Conservation (phyloP, 2,797 vertebrate species). For the Atherinosoma microstoma region DNA sequence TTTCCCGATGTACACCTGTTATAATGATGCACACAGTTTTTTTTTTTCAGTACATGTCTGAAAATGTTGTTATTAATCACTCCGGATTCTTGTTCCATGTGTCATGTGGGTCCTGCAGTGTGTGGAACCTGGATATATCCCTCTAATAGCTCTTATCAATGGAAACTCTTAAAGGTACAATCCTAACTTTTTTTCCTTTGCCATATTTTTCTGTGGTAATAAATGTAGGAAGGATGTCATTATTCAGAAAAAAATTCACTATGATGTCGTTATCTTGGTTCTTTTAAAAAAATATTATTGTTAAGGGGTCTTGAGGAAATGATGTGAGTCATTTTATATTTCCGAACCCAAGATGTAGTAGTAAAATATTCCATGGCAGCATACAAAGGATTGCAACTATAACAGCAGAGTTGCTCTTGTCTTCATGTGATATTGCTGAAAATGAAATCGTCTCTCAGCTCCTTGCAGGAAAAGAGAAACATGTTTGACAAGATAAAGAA, state of each 20-base stretch:
- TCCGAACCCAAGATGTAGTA: too few relatives aligned
- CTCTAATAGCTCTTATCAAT: conserved; percentile 81
- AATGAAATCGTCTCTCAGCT: neutral
- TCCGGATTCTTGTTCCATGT: conserved; percentile 77
- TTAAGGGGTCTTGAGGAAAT: conserved; percentile 39
- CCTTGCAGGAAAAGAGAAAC: too few relatives aligned
- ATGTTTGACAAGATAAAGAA: too few relatives aligned
- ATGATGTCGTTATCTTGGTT: neutral
- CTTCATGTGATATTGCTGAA: conserved; percentile 51
- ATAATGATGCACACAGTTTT: conserved; percentile 36
- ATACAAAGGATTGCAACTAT: too few relatives aligned
- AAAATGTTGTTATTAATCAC: conserved; percentile 69
- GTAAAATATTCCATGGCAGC: too few relatives aligned
- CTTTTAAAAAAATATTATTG: conserved; percentile 46
- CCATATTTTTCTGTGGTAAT: conserved; percentile 29
- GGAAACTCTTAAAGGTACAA: conserved; percentile 83
- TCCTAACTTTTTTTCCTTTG: conserved; percentile 55
- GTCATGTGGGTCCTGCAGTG: conserved; percentile 81
- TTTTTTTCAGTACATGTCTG: conserved; percentile 48
- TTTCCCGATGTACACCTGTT: conserved; percentile 17
- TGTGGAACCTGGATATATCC: conserved; percentile 84
- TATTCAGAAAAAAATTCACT: conserved; percentile 1
- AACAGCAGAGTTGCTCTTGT: conserved; percentile 52
- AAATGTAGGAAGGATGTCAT: conserved; percentile 1
- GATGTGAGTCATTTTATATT: too few relatives aligned